Conservation (phyloP, 2,113 vertebrate species). For the Pyrgilauda ruficollis region DNA sequence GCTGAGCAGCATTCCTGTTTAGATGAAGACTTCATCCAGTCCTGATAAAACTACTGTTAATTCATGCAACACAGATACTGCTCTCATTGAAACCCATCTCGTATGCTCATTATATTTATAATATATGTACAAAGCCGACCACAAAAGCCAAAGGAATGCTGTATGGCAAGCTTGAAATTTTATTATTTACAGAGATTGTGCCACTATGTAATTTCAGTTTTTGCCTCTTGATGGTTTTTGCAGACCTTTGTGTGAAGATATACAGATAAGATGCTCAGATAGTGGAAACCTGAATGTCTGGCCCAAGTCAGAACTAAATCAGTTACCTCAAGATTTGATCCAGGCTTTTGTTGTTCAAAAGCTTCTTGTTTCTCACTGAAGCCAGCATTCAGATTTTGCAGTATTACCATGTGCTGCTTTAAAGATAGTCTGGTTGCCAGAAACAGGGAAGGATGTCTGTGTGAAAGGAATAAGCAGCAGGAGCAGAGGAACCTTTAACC, state of each 20-base stretch:
- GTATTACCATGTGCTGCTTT: not conserved
- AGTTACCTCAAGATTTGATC: not conserved
- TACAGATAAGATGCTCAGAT: not conserved
- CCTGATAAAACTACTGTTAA: constrained; percentile 1
- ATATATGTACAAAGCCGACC: not conserved
- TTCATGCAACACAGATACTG: not conserved
- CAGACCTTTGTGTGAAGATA: not conserved
- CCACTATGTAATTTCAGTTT: not conserved
- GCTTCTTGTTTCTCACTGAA: not conserved
- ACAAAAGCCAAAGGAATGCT: constrained; percentile 45
- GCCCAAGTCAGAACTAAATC: not conserved
- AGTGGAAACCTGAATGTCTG: not conserved
- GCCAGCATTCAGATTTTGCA: not conserved
- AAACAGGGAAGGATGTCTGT: not conserved
- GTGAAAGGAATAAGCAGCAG: constrained; percentile 16
- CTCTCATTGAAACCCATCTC: not conserved
- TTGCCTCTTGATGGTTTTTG: not conserved
- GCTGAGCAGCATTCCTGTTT: not conserved
- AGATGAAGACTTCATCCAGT: not conserved
- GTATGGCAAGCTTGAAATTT: not conserved
- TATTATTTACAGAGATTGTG: constrained; percentile 13
- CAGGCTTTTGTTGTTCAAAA: not conserved
- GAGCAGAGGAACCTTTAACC: constrained; percentile 12
- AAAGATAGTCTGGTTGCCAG: constrained; percentile 39
- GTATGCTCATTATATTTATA: not conserved